phyloP scores from a whole-genome alignment of 2,797 vertebrate species.

The Sebastes vulpes region DNA sequence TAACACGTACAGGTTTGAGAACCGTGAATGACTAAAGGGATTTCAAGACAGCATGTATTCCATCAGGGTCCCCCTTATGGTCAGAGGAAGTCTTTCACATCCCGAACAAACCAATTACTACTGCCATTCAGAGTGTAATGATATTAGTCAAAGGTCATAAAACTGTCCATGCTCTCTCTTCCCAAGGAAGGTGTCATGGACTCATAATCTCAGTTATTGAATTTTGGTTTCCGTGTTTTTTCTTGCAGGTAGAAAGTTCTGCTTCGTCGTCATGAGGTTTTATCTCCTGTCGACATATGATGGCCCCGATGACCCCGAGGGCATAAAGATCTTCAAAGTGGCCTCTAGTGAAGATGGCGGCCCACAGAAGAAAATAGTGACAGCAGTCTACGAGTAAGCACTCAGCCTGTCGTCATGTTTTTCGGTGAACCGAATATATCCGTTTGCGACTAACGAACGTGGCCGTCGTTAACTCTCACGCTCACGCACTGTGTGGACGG shows the following conservation, averaged over 20 bases:
- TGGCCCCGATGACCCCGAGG: conserved; percentile 72
- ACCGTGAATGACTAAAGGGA: neutral
- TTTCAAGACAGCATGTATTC: neutral
- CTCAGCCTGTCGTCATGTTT: neutral
- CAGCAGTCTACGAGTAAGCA: conserved; percentile 76
- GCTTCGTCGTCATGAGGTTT: conserved; percentile 70
- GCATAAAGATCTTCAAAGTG: conserved; percentile 68
- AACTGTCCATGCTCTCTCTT: neutral
- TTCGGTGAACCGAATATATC: no score
- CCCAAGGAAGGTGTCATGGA: neutral
- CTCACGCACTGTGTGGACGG: no score
- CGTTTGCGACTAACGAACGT: no score
- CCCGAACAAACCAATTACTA: neutral
- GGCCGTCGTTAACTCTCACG: no score
- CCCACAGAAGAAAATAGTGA: conserved; percentile 66
- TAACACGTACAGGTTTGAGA: neutral
- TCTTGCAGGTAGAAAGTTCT: conserved; percentile 63
- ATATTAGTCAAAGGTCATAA: neutral
- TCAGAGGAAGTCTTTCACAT: neutral
- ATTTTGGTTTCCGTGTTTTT: neutral
- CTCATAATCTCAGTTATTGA: neutral
- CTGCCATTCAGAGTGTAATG: no score
- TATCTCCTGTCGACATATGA: conserved; percentile 68
- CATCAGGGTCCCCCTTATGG: neutral
- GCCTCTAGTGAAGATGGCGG: conserved; percentile 10